These are phyloP conservation scores for Dusona sp. DNA, from an alignment of 2,888 invertebrate species.

Conservation along the genomic window DNA sequence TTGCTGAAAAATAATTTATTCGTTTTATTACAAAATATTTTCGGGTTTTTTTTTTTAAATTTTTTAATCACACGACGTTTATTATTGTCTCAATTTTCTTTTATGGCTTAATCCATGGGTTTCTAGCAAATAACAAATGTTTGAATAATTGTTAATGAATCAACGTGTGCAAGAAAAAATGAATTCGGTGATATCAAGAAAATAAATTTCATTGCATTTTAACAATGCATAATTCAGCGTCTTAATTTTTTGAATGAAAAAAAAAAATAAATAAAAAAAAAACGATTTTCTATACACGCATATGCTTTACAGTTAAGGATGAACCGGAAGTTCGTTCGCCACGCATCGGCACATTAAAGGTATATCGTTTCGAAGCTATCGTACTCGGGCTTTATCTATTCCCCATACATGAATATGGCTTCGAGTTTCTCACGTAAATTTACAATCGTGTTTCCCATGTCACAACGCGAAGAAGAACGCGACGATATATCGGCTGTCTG, in stretches of 20 bases:
- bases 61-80: neutral
- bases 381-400: conserved; percentile 65
- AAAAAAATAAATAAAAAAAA: neutral
- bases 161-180: neutral
- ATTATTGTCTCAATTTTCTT: neutral
- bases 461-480: conserved; percentile 9
- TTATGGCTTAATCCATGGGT: too few relatives aligned
- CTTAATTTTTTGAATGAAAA: neutral
- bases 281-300: neutral
- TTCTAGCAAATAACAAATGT: too few relatives aligned
- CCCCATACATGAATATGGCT: conserved; percentile 62
- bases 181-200: neutral
- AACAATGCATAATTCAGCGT: neutral
- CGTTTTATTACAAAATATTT: too few relatives aligned
- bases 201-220: neutral
- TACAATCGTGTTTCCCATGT: conserved; percentile 58
- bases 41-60: neutral
- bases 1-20: too few relatives aligned
- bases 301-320: neutral
- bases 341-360: conserved; percentile 59
- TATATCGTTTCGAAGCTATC: conserved; percentile 66
- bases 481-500: conserved; percentile 40
- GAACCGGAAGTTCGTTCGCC: conserved; percentile 65
- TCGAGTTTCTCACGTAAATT: conserved; percentile 71
- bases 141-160: neutral